phyloP scores from a whole-genome alignment of 2,797 vertebrate genomes.

The Myioborus melanocephalus region DNA sequence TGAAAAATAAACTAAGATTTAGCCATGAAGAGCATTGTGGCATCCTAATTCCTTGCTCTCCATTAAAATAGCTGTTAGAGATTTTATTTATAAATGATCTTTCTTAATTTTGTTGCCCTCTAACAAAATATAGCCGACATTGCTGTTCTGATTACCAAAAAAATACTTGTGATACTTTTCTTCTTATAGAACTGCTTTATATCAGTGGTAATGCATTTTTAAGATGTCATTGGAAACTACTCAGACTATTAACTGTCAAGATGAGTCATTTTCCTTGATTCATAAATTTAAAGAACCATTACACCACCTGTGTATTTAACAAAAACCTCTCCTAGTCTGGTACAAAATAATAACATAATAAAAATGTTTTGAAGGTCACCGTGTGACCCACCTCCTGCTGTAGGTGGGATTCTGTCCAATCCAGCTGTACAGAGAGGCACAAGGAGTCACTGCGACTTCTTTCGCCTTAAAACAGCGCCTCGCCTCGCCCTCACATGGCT shows the following conservation, averaged over 20 bases:
- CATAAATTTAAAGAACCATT: background rate
- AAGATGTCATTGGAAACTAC: background rate
- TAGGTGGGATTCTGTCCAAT: background rate
- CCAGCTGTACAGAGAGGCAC: background rate
- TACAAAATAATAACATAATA: background rate
- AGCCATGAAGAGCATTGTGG: background rate
- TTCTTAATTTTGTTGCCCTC: background rate
- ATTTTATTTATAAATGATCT: background rate
- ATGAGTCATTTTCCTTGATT: background rate
- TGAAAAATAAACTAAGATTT: background rate
- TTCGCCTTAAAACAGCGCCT: background rate
- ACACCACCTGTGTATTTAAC: background rate
- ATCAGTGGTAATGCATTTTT: background rate
- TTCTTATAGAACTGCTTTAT: background rate
- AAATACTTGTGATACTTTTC: background rate
- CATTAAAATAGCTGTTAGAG: background rate
- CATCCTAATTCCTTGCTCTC: background rate
- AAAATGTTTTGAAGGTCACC: background rate
- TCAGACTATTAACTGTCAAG: background rate
- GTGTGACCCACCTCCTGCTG: accelerated
- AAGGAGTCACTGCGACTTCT: background rate
- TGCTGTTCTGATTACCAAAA: background rate
- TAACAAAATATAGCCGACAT: background rate
- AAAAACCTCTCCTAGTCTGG: background rate
- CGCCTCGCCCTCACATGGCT: background rate